Evolutionary conservation across 2,888 invertebrate species (phyloP), one percentile per base, ranked within the genome.

Genomic region (Frankliniella fusca): DNA sequence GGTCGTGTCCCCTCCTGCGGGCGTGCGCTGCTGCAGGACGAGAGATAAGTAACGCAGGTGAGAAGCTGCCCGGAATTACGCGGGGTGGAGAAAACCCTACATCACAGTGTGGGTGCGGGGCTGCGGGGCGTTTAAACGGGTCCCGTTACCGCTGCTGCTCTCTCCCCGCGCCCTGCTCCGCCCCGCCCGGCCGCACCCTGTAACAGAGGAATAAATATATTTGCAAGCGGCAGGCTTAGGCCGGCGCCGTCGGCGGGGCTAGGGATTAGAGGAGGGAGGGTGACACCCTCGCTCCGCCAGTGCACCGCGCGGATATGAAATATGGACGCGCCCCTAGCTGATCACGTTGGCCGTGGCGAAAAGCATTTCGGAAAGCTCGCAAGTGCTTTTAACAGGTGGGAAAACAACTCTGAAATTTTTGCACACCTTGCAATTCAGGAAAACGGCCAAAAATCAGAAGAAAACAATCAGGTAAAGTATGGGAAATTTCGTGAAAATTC

Each of bases 11-110:
- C 3, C 38, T 5, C 38, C 38, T 38, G 38, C 38, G 38, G 38
- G 38, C 5, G 38, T 38, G 38, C 38, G 38, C 38, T 38, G 38
- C 38, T 38, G 38, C 38, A 5, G 38, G 3, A 38, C 38, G 38
- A 3, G 61, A 61, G 61, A 61, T 61, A 61, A 61, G 61, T 61
- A 61, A 61, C 61, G 61, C 18, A 61, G 61, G 61, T 61, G 61
- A 61, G 61, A 61, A 61, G 61, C 61, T 61, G 61, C 20, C 61
- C 61, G 61, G 61, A 61, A 61, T 61, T 61, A 61, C 61, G n/a
- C n/a, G n/a, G n/a, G 61, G 61, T 18, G 61, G 61, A 61, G 61
- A 61, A 61, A 61, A 61, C 61, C 61, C 61, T 61, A 61, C 61
- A 61, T 61, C 61, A 61, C 61, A n/a, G 61, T 20, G n/a, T n/a